Evolutionary conservation across 1,140 invertebrate genomes (phyloP).

Genomic region (Camponotus floridanus): DNA sequence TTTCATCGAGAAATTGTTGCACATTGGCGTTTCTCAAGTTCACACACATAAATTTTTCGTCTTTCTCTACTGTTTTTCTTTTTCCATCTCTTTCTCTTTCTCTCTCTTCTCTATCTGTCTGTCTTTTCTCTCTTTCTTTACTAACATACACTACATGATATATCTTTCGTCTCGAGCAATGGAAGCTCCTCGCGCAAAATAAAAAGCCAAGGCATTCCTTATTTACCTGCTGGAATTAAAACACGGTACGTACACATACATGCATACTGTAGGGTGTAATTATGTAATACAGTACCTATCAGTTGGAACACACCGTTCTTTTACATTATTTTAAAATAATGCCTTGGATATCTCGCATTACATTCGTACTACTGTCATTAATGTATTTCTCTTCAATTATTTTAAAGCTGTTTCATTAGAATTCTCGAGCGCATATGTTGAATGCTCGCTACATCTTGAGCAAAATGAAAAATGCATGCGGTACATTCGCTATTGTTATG

Average conservation of each 20-base stretch:
- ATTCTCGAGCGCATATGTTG: neutral
- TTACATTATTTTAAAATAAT: constrained; percentile 36
- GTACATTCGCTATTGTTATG: neutral
- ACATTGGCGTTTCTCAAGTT: constrained; percentile 39
- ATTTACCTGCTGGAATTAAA: constrained; percentile 58
- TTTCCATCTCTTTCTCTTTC: neutral
- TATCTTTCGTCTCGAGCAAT: constrained; percentile 51
- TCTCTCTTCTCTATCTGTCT: neutral
- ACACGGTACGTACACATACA: neutral
- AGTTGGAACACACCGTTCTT: neutral
- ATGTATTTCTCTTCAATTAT: constrained; percentile 8
- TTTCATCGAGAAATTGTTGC: constrained; percentile 43
- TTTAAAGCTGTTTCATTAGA: constrained; percentile 12
- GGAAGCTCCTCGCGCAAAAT: constrained; percentile 50
- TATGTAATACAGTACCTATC: constrained; percentile 17
- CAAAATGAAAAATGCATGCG: neutral
- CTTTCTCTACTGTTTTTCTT: neutral
- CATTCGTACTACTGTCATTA: neutral
- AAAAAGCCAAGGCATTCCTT: constrained; percentile 52
- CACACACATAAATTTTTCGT: neutral
- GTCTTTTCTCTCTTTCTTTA: constrained; percentile 19
- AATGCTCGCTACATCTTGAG: neutral
- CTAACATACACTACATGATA: constrained; percentile 28
- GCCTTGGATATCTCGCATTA: neutral
- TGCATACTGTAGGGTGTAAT: constrained; percentile 6